Conservation (phyloP, 1,140 invertebrate genomes). For the Propsilocerus akamusi region DNA sequence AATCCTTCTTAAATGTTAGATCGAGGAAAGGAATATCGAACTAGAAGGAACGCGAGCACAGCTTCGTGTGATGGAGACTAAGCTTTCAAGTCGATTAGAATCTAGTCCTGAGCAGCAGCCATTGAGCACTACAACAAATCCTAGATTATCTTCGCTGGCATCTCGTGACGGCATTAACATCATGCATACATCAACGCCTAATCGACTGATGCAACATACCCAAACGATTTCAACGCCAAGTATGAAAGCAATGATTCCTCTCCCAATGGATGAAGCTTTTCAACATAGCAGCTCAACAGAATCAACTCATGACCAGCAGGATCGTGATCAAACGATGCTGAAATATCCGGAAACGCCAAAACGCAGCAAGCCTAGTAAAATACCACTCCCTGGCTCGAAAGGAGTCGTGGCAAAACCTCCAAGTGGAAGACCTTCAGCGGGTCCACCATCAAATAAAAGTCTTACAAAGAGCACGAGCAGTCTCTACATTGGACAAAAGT, state of each 20-base stretch:
- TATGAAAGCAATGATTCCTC: slow-evolving; percentile 31
- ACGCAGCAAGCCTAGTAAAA: slow-evolving; percentile 43
- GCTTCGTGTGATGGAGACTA: slow-evolving; percentile 44
- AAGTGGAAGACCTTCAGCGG: slow-evolving; percentile 21
- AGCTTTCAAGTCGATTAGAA: slow-evolving; percentile 10
- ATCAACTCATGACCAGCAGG: slow-evolving; percentile 37
- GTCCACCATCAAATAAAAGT: slow-evolving; percentile 24
- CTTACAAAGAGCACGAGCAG: slow-evolving; percentile 25
- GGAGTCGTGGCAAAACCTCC: slow-evolving; percentile 33
- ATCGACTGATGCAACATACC: slow-evolving; percentile 7
- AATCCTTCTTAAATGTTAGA: slow-evolving; percentile 2
- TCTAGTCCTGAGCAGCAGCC: slow-evolving; percentile 10
- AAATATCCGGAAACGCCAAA: slow-evolving; percentile 28
- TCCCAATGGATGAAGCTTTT: slow-evolving; percentile 31
- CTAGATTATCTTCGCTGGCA: too few species aligned
- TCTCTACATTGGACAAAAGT: slow-evolving; percentile 21
- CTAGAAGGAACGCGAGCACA: slow-evolving; percentile 57
- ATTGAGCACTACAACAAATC: slow-evolving; percentile 11
- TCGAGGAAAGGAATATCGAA: slow-evolving; percentile 51
- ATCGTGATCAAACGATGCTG: slow-evolving; percentile 12
- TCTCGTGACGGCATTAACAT: neutral
- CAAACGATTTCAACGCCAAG: slow-evolving; percentile 26
- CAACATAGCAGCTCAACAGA: slow-evolving; percentile 36
- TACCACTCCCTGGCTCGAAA: slow-evolving; percentile 39
- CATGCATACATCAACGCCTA: slow-evolving; percentile 10